Base-by-base conservation (phyloP, 2,113 vertebrate genomes). In the Lamprotornis superbus region DNA sequence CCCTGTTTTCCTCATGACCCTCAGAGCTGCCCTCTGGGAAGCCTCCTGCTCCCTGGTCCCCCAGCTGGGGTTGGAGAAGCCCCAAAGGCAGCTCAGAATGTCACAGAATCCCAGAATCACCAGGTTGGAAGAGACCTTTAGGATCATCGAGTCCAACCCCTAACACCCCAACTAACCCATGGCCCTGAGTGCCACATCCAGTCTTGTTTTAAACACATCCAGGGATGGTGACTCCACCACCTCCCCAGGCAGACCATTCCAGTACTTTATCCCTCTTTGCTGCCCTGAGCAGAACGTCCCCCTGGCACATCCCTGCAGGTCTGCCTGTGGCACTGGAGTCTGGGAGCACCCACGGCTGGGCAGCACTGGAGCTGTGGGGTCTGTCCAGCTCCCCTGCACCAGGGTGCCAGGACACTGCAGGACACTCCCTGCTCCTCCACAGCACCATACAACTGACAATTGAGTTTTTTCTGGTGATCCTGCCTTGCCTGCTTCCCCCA, bases 261-360 rank as follows among this genome's bases (percentile, higher is more conserved):
- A 33, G 46, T 2, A 0, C 35, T 40, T 33, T 2, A 25, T 33
- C 57, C 40, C 35, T 25, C 24, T 77, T 56, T 69, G 27, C 37
- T 60, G n/a, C 46, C 35, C 50, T 59, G 57, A 50, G 49, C 42
- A 83, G 40, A 71, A 10, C 0, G 0, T 28, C 8, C 11, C 21
- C 4, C 1, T 33, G 23, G 57, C 42, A 67, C 40, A n/a, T 59
- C 44, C 22, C 57, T 79, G 30, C 59, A 74, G 44, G 7, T 8
- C 5, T 67, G 73, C 63, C 71, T 19, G 7, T 71, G 70, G 37
- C n/a, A 3, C 63, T 11, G 25, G 33, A n/a, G 35, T 39, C 3
- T 1, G 20, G 53, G 31, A 37, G 11, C 19, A 20, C 39, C 24
- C 13, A 2, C 0, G 4, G 25, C 4, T 11, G 2, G 12, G 49